Base-by-base conservation (phyloP, 2,888 invertebrate genomes). In the Tanytarsus gracilentus region DNA sequence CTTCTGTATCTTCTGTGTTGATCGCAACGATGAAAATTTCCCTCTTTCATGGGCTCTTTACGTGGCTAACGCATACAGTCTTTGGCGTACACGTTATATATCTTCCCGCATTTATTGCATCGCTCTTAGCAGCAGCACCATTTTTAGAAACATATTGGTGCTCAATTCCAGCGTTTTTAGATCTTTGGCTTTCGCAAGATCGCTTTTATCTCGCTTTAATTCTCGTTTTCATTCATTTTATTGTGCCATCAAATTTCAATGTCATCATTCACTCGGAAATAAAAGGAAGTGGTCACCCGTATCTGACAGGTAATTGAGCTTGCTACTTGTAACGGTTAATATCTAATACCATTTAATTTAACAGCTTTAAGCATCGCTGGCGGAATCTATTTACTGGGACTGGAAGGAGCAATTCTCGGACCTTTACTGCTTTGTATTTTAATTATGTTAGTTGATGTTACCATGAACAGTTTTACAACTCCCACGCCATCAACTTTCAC, bases 351-450 rank as follows among this genome's bases (percentile, higher is more conserved):
- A 27, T 61, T 11, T 23, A 98, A 97, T 76, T 81, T 98, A 63
- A 97, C 97, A 7, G 98, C 96, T 30, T 77, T 99, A 60, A 92
- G 98, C 2, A 94, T 99, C 69, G 97, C 96, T 16, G 99, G 99
- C 50, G 91, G 99, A 69, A 95, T 96, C 75, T 98, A 94, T 80
- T 78, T 97, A 65, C 98, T 98, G 0, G 85, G 94, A 61, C 8
- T 60, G 3, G 93, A 97, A 74, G 99, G 99, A 0, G 97, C 97
- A 1, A 91, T 99, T 65, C 86, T 98, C 62, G 99, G 98, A 0
- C 99, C 99, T 0, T 79, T 99, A 27, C 79, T 98, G 53, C 79
- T 99, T 0, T 98, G 98, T 72, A 90, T 90, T 67, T 83, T 98
- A 60, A 88, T 97, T 75, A 97, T 97, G 2, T 88, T 89, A 14